Base-by-base conservation (phyloP, 2,888 invertebrate genomes). In the Pristionchus fissidentatus region DNA sequence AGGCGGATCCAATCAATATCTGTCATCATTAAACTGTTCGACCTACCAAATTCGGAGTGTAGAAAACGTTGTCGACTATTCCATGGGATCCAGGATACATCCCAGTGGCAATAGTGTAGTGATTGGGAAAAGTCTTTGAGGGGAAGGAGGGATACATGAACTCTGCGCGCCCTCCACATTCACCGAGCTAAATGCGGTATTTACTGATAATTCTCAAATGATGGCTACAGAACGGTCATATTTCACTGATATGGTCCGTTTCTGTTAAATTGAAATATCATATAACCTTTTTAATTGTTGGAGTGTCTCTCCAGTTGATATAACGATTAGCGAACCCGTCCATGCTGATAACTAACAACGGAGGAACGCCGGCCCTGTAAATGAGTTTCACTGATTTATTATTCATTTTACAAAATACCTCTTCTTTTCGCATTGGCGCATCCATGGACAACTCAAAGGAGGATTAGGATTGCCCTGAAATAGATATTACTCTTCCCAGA, bases 121-220 rank as follows among this genome's bases (percentile, higher is more conserved):
- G 78, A 78, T 78, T 78, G 26, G 78, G 78, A 26, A 78, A 78
- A 13, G 78, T 78, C 29, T 78, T 78, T 15, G 78, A 26, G 5
- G 78, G 78, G 41, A 78, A 78, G 35, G 78, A 78, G 0, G 78
- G 78, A n/a, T 41, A 41, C 55, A 78, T 55, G 4, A 19, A 52
- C 35, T 78, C 32, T 0, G 78, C 78, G 7, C 38, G 35, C 15
- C 38, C 55, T 22, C 78, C 78, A 55, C 78, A 78, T 38, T 78
- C 55, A 15, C 55, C 55, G 8, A 78, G 15, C 78, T 78, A 13
- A 1, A 77, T 13, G 10, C 8, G 38, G 7, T 4, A 38, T 22
- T 35, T 32, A 70, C 19, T 29, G 15, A 10, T 15, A 46, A 46
- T 46, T 15, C 15, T 46, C 8, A 46, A 46, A 46, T 15, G 46